Percentiles rank a stretch among this genome's conserved stretches.
These are phyloP conservation scores for Australoheros facetus DNA, from an alignment of 2,797 vertebrate genomes.

Conservation along the genomic window DNA sequence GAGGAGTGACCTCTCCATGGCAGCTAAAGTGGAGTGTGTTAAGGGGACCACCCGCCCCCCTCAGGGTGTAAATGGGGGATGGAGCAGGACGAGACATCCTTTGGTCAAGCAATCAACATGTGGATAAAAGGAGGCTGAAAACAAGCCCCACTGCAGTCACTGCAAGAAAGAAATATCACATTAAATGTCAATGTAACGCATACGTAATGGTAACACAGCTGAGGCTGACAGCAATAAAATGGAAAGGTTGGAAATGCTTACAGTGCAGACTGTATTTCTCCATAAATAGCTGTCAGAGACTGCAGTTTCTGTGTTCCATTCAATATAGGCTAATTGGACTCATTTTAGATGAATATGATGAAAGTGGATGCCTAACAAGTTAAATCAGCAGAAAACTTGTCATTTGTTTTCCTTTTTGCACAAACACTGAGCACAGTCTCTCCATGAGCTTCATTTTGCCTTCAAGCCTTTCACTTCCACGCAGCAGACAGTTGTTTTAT, in stretches of 20 bases:
- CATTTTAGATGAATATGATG: neutral
- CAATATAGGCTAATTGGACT: neutral
- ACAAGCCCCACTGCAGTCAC: neutral
- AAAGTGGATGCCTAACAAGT: neutral
- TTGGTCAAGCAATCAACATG: slow-evolving; percentile 12
- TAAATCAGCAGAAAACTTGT: neutral
- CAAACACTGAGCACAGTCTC: slow-evolving; percentile 28
- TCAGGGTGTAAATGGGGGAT: slow-evolving; percentile 88
- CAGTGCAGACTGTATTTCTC: neutral
- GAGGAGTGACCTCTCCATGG: slow-evolving; percentile 60
- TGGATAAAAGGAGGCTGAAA: neutral
- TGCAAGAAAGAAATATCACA: slow-evolving; percentile 2
- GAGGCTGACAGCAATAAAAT: neutral
- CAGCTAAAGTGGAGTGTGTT: slow-evolving; percentile 88
- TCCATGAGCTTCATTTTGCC: slow-evolving; percentile 27
- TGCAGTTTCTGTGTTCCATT: neutral
- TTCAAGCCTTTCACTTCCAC: slow-evolving; percentile 30
- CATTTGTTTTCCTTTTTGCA: slow-evolving; percentile 7
- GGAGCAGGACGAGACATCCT: slow-evolving; percentile 84
- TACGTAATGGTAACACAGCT: fast-evolving
- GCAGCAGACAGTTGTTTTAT: slow-evolving; percentile 51
- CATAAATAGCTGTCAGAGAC: neutral
- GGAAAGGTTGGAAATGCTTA: neutral
- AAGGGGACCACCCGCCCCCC: slow-evolving; percentile 86
- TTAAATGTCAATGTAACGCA: neutral